Base-by-base conservation (phyloP, 2,113 vertebrate genomes). In the Empidonax traillii region DNA sequence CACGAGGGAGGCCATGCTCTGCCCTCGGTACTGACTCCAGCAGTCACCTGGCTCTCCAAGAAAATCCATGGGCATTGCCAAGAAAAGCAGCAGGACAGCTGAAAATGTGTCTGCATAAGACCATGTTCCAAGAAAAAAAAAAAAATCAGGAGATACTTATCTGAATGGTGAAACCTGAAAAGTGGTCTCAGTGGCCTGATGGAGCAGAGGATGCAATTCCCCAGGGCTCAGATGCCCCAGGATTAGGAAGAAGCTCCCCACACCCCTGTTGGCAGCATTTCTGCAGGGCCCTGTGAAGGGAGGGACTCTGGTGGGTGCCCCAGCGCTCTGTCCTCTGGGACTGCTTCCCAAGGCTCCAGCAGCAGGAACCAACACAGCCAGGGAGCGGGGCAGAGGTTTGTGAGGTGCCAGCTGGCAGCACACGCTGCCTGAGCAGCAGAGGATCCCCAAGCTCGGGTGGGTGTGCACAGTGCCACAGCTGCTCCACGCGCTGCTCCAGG, bases 21-120 rank as follows among this genome's bases (percentile, higher is more conserved):
- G 44, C 2, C 67, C 11, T 53, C 25, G 1, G 3, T 4, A 2
- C 37, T 73, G 68, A 69, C 73, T 65, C 59, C 49, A 16, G 4
- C 7, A 0, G 5, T 6, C 8, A 24, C 44, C 47, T 4, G 7
- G 4, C 28, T 49, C 55, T 41, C 2, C 0, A 14, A 21, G 12
- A 62, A 20, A 23, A 43, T 33, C 47, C 76, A 33, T 3, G 19
- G 0, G 12, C 21, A n/a, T 14, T 52, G 61, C 46, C 3, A n/a
- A 59, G 51, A 58, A 63, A 80, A 74, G 68, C 41, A 66, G 43
- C n/a, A 6, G 43, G 33, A 2, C 2, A 37, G 35, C 79, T 53
- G 6, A 19, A 58, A 72, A 87, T 8, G 5, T 0, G 21, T 49
- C 55, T 52, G 47, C 41, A 9, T 10, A 33, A 7, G 43, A 58